A percentile compares a stretch with the other conserved stretches of the same genome.
These are phyloP conservation scores for Columba guinea DNA, from an alignment of 2,797 vertebrate genomes.

Conservation along the genomic window DNA sequence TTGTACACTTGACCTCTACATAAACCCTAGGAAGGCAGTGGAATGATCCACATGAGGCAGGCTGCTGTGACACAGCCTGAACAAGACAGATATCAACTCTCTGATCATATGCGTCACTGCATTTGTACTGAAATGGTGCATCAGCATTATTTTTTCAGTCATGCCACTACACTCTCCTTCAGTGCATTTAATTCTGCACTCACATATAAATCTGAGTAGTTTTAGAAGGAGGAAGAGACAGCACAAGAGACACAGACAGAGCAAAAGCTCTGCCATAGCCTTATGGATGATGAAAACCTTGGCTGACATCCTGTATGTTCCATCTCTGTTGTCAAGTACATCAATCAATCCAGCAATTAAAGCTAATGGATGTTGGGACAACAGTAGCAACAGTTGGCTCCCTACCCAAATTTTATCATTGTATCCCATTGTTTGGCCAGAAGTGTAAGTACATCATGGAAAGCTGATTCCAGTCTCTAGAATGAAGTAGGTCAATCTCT, in stretches of 20 bases:
- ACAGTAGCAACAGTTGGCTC: not conserved
- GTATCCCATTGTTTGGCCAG: not conserved
- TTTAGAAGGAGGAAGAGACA: not conserved
- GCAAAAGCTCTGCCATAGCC: not conserved
- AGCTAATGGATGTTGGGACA: not conserved
- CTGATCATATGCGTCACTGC: fast-evolving
- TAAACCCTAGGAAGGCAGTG: not conserved
- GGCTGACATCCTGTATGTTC: not conserved
- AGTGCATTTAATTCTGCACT: not conserved
- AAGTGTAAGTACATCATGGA: not conserved
- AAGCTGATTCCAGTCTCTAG: not conserved
- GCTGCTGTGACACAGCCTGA: not conserved
- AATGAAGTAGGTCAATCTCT: not conserved
- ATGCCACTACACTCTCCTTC: not conserved
- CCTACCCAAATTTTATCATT: not conserved
- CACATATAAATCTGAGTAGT: not conserved
- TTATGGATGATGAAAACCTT: not conserved
- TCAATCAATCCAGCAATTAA: not conserved
- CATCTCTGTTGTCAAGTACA: not conserved
- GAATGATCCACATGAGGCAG: not conserved
- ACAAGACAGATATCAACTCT: not conserved
- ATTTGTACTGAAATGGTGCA: not conserved
- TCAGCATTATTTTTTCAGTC: not conserved
- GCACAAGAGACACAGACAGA: not conserved
- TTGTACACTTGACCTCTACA: not conserved